phyloP scores from a whole-genome alignment of 2,113 vertebrate genomes.

The Lathamus discolor region DNA sequence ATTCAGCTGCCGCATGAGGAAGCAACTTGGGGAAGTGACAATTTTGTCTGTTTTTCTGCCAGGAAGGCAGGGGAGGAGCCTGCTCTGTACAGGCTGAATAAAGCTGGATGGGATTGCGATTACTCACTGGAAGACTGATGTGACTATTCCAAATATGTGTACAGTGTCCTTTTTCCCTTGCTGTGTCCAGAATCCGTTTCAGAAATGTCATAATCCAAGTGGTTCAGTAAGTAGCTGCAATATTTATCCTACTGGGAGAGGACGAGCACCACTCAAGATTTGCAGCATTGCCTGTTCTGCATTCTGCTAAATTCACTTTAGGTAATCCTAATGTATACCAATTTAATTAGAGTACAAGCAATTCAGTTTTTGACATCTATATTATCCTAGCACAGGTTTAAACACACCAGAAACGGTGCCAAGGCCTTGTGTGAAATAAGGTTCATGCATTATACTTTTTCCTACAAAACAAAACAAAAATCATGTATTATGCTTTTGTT shows the following conservation, averaged over 20 bases:
- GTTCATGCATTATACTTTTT: neutral
- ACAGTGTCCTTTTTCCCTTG: neutral
- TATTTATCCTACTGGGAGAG: neutral
- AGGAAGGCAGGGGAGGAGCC: neutral
- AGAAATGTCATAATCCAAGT: neutral
- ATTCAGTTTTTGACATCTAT: neutral
- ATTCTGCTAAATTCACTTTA: neutral
- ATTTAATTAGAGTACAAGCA: neutral
- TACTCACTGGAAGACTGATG: neutral
- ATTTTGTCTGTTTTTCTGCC: neutral
- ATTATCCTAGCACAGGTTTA: neutral
- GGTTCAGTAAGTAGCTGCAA: neutral
- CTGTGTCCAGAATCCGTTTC: neutral
- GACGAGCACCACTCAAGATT: rapidly evolving
- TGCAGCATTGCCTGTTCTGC: neutral
- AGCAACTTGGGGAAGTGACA: neutral
- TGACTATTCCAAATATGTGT: neutral
- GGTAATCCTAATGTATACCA: neutral
- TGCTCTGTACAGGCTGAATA: neutral
- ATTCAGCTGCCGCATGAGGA: neutral
- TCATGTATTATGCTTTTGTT: neutral
- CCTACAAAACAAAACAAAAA: neutral
- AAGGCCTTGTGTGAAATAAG: neutral
- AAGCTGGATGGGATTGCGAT: constrained; percentile 5
- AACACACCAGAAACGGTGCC: neutral